Evolutionary conservation across 2,888 invertebrate genomes (phyloP).

Genomic region (Anthrax anthrax): DNA sequence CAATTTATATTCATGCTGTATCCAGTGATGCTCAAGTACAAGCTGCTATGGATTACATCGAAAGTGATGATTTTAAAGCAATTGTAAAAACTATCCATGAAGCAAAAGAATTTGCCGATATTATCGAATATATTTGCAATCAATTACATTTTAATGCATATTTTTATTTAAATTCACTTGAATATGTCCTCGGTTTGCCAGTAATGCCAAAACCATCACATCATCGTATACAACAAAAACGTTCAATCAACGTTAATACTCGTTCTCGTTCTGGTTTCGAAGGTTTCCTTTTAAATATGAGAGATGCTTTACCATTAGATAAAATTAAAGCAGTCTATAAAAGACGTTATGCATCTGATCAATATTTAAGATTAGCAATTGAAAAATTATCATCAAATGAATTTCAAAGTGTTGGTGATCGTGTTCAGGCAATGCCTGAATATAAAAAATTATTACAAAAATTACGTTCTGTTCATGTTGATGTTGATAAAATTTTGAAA

Average conservation of each 20-base stretch:
- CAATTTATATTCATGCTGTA: slow-evolving; percentile 7
- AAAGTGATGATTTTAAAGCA: slow-evolving; percentile 3
- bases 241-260: background rate
- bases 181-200: slow-evolving; percentile 10
- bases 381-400: slow-evolving; percentile 8
- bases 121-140: slow-evolving; percentile 10
- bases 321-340: slow-evolving; percentile 3
- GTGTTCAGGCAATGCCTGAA: slow-evolving; percentile 8
- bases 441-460: slow-evolving; percentile 6
- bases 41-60: slow-evolving; percentile 6
- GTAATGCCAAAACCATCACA: slow-evolving; percentile 6
- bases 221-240: background rate
- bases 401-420: slow-evolving; percentile 10
- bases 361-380: slow-evolving; percentile 7
- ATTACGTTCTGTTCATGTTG: slow-evolving; percentile 6
- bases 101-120: slow-evolving; percentile 4
- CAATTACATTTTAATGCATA: slow-evolving; percentile 10
- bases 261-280: slow-evolving; percentile 4
- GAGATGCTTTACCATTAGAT: slow-evolving; percentile 7
- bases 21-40: slow-evolving; percentile 6
- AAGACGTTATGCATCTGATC: slow-evolving; percentile 6
- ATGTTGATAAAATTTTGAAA: slow-evolving; percentile 7
- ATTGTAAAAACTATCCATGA: slow-evolving; percentile 10
- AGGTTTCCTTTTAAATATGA: slow-evolving; percentile 7
- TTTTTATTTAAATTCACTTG: slow-evolving; percentile 10